Evolutionary conservation across 1,140 invertebrate species (phyloP), one percentile per base, ranked within the genome.

Genomic region (Neodiprion fabricii): DNA sequence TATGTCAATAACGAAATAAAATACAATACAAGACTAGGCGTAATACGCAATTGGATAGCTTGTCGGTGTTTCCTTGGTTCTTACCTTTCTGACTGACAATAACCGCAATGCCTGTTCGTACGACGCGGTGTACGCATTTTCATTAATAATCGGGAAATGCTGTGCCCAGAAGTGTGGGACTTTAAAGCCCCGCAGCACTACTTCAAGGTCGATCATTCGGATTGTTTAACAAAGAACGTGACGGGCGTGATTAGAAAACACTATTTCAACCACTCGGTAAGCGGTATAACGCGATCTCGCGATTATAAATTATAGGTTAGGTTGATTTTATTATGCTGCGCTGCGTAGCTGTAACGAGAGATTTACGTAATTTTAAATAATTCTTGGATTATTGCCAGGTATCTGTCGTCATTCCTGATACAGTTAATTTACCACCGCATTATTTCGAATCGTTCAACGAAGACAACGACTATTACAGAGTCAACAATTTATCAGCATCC

Each of bases 381-480:
- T 79, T 79, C 53, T 85, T 84, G 82, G 82, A 77, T 74, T 67
- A 70, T 65, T 74, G 80, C 81, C 81, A 91, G 91, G 83, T 91
- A 67, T 91, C 90, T 69, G 76, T 91, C 72, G 82, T 91, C 50
- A 80, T 91, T 80, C 90, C 91, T 73, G 86, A 90, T 76, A 87
- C 85, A 71, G 78, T 81, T 68, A 83, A 76, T 70, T 75, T 89
- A 76, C 86, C 89, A 61, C 80, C 89, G 72, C 77, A 75, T 76
- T 79, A 90, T 74, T 75, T 67, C 40, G 77, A 87, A 67, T 77
- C 79, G 68, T 69, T 90, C 70, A 81, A 79, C 7, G 82, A 89
- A 17, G 89, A 91, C 78, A 89, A 84, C 75, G 89, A 90, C 77
- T 92, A 91, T 82, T 92, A 92, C 82, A 88, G 87, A 81, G 71